Evolutionary conservation across 1,140 invertebrate species (phyloP).

Genomic region (Chymomyza costata): DNA sequence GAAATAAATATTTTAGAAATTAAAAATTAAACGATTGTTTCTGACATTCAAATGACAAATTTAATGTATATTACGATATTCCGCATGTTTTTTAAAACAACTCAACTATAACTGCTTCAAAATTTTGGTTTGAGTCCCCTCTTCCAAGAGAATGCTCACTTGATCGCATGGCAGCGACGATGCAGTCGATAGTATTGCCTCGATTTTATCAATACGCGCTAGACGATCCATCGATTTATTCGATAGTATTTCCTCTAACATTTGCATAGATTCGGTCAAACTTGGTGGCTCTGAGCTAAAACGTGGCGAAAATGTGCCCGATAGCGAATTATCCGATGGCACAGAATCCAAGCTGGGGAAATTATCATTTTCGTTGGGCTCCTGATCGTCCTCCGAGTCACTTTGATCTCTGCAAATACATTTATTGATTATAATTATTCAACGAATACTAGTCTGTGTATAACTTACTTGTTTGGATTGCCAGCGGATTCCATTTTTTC

Average conservation of each 20-base stretch:
- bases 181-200: constrained; percentile 88
- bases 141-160: no score
- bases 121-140: no score
- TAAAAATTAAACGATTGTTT: no score
- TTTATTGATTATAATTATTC: background rate
- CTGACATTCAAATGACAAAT: no score
- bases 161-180: constrained; percentile 78
- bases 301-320: constrained; percentile 82
- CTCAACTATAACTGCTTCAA: no score
- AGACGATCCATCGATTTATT: constrained; percentile 88
- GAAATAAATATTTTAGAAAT: no score
- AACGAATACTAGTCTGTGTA: background rate
- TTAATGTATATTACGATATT: no score
- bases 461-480: constrained; percentile 78
- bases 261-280: constrained; percentile 92
- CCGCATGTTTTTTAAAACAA: no score
- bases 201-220: constrained; percentile 90
- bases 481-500: constrained; percentile 89
- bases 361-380: constrained; percentile 82
- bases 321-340: constrained; percentile 82
- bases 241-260: constrained; percentile 90
- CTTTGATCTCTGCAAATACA: constrained; percentile 79
- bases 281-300: constrained; percentile 87
- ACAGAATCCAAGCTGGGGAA: constrained; percentile 87
- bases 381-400: constrained; percentile 82